phyloP scores from a whole-genome alignment of 2,888 invertebrate species.

The Zhuqinia jingwanae region DNA sequence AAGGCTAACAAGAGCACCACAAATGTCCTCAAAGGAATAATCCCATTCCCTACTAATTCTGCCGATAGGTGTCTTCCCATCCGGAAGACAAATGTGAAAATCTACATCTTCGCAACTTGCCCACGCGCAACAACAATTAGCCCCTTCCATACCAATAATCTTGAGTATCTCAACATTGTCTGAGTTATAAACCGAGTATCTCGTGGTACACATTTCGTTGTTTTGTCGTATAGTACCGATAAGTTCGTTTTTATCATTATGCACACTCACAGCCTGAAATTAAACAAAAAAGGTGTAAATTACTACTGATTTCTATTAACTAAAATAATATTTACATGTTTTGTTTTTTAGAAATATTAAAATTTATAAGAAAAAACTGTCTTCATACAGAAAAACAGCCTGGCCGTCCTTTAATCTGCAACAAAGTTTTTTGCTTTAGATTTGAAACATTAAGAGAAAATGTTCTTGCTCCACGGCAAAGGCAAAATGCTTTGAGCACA shows the following conservation, averaged over 20 bases:
- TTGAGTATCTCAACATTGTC: conserved; percentile 74
- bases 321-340: no score
- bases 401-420: conserved; percentile 72
- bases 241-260: conserved; percentile 58
- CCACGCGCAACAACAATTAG: conserved; percentile 74
- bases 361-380: no score
- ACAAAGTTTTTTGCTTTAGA: conserved; percentile 57
- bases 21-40: conserved; percentile 81
- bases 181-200: conserved; percentile 67
- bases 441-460: conserved; percentile 66
- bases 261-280: conserved; percentile 63
- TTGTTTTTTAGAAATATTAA: background rate
- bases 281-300: no score
- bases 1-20: conserved; percentile 82
- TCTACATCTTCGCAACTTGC: conserved; percentile 74
- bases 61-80: conserved; percentile 80
- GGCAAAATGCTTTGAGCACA: conserved; percentile 64
- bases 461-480: conserved; percentile 69
- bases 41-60: conserved; percentile 83
- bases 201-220: conserved; percentile 66
- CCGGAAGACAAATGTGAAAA: conserved; percentile 66
- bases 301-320: no score
- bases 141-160: conserved; percentile 73
- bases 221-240: conserved; percentile 69
- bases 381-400: conserved; percentile 67